Conservation (phyloP, 2,888 invertebrate species). For the Pardosa pseudoannulata region DNA sequence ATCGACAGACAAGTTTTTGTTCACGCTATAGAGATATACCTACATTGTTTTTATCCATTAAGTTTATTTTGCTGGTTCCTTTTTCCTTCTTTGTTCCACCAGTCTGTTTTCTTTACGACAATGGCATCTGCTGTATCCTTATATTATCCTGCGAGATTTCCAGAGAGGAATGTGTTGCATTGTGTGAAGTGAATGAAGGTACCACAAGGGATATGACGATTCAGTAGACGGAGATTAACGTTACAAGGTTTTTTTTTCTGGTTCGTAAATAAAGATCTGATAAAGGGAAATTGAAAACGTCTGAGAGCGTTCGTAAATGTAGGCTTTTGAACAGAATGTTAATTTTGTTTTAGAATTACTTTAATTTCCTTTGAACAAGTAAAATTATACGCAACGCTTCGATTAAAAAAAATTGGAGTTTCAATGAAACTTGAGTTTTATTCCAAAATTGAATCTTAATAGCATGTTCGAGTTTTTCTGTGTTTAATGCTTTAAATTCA, state of each 20-base stretch:
- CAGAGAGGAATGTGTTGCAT: slow-evolving; percentile 23
- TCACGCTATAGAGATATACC: slow-evolving; percentile 41
- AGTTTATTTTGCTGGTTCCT: slow-evolving; percentile 40
- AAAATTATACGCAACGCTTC: too few relatives aligned
- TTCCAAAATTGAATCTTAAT: too few relatives aligned
- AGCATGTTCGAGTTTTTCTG: too few relatives aligned
- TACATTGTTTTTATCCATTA: slow-evolving; percentile 65
- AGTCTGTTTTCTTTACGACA: slow-evolving; percentile 45
- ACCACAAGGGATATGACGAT: neutral
- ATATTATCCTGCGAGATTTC: slow-evolving; percentile 47
- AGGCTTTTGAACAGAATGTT: too few relatives aligned
- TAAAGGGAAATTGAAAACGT: too few relatives aligned
- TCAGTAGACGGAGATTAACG: neutral
- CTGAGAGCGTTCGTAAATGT: too few relatives aligned
- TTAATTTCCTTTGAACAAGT: too few relatives aligned
- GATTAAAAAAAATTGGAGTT: too few relatives aligned
- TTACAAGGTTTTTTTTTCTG: neutral
- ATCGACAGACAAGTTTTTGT: slow-evolving; percentile 49
- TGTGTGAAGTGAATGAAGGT: slow-evolving; percentile 18
- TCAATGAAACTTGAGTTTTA: too few relatives aligned
- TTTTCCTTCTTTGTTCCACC: slow-evolving; percentile 24
- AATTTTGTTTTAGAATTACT: too few relatives aligned
- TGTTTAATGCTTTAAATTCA: too few relatives aligned
- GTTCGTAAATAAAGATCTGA: neutral
- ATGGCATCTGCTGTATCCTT: slow-evolving; percentile 54